A percentile compares a stretch with the other conserved stretches of the same genome.
Conservation (phyloP, 2,888 invertebrate species). For the Lasioglossum oenotherae region DNA sequence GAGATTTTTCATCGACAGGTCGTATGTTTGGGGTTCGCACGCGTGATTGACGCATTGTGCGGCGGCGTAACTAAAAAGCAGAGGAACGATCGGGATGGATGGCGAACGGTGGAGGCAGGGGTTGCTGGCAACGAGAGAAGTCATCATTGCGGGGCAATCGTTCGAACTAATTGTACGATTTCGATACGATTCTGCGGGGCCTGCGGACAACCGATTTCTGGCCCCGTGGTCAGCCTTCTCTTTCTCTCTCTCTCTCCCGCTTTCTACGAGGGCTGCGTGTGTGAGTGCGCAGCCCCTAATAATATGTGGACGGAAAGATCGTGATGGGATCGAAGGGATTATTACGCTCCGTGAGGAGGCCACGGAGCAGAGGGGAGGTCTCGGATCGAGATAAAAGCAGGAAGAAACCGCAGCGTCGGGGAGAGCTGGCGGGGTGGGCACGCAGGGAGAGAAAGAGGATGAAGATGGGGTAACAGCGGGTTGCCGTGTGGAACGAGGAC, state of each 20-base stretch:
- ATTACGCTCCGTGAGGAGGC: constrained; percentile 71
- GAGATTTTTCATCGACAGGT: not conserved
- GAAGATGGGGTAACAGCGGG: constrained; percentile 39
- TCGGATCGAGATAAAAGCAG: constrained; percentile 66
- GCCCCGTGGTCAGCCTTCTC: not conserved
- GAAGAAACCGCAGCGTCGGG: constrained; percentile 59
- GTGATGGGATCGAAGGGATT: constrained; percentile 82
- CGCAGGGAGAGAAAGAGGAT: constrained; percentile 23
- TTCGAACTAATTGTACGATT: constrained; percentile 65
- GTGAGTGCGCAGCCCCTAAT: constrained; percentile 74
- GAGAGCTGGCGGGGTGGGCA: not conserved
- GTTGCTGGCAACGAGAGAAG: constrained; percentile 26
- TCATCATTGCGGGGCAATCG: constrained; percentile 53
- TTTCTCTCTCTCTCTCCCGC: not conserved
- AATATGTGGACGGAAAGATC: constrained; percentile 81
- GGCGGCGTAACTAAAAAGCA: constrained; percentile 8
- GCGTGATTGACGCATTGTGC: not conserved
- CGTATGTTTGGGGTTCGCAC: not conserved
- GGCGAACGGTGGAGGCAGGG: constrained; percentile 10
- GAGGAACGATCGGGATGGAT: not conserved
- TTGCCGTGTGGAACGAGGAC: constrained; percentile 30
- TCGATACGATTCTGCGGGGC: constrained; percentile 54
- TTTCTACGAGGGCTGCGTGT: constrained; percentile 39
- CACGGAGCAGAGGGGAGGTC: constrained; percentile 8
- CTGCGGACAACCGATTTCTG: constrained; percentile 36